Evolutionary conservation across 2,797 vertebrate species (phyloP).

Genomic region (Acestrorhynchus altus): DNA sequence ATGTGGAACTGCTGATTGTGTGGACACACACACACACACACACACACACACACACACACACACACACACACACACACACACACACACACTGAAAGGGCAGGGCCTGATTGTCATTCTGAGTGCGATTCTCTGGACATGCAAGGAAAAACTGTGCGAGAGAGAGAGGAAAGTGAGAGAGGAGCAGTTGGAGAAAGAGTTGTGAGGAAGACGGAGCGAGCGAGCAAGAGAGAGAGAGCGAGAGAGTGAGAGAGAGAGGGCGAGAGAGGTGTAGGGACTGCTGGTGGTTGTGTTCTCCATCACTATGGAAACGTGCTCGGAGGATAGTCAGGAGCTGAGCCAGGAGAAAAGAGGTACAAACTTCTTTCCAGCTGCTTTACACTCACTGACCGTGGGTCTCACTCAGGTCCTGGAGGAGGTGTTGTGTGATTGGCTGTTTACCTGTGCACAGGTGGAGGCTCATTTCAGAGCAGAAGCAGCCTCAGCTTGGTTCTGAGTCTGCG

Average conservation of each 20-base stretch:
- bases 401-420: neutral
- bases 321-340: slow-evolving; percentile 88
- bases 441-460: no score
- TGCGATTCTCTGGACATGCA: slow-evolving; percentile 56
- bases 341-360: slow-evolving; percentile 92
- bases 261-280: slow-evolving; percentile 85
- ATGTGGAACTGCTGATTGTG: slow-evolving; percentile 52
- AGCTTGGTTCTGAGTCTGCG: no score
- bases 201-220: slow-evolving; percentile 53
- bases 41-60: slow-evolving; percentile 38
- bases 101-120: slow-evolving; percentile 74
- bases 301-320: slow-evolving; percentile 94
- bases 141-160: slow-evolving; percentile 58
- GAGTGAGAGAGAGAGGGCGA: slow-evolving; percentile 65
- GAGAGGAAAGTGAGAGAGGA: slow-evolving; percentile 54
- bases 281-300: slow-evolving; percentile 89
- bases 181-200: slow-evolving; percentile 64
- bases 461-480: no score
- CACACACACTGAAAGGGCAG: slow-evolving; percentile 54
- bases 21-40: no score
- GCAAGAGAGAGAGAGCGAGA: slow-evolving; percentile 72
- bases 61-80: slow-evolving; percentile 26
- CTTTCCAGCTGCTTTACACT: neutral
- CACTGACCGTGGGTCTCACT: neutral
- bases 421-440: neutral